Evolutionary conservation across 2,888 invertebrate species (phyloP).

Genomic region (Julus scandinavius): DNA sequence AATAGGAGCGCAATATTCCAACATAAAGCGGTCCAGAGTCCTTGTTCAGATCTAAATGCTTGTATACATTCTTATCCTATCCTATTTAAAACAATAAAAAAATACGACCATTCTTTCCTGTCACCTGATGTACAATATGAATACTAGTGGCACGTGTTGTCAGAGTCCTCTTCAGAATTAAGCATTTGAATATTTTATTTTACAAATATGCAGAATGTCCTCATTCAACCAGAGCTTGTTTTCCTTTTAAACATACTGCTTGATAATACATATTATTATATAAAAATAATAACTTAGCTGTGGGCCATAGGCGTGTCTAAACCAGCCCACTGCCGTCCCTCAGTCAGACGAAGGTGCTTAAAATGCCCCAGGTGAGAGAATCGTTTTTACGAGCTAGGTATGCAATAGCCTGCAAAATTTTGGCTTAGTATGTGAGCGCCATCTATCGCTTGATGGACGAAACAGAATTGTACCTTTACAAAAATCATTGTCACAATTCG

Average conservation of each 20-base stretch:
- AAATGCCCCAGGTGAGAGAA: not conserved
- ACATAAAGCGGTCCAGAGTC: too few relatives aligned
- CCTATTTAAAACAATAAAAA: too few relatives aligned
- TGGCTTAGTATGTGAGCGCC: not conserved
- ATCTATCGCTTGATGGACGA: not conserved
- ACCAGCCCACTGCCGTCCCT: not conserved
- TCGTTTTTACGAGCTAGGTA: not conserved
- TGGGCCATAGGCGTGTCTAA: constrained; percentile 13
- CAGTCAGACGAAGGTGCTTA: constrained; percentile 9
- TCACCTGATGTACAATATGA: too few relatives aligned
- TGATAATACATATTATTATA: constrained; percentile 6
- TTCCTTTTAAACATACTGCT: constrained; percentile 18
- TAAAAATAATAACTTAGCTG: constrained; percentile 20
- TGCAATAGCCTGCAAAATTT: not conserved
- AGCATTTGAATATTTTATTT: too few relatives aligned
- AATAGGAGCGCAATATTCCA: too few relatives aligned
- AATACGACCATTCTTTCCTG: too few relatives aligned
- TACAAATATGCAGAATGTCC: too few relatives aligned
- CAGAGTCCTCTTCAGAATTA: too few relatives aligned
- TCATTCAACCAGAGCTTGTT: not conserved
- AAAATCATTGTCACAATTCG: too few relatives aligned
- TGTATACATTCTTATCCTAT: too few relatives aligned
- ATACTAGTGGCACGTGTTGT: too few relatives aligned
- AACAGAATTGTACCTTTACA: not conserved
- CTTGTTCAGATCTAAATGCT: too few relatives aligned